These are phyloP conservation scores for Clarias batrachus DNA, from an alignment of 2,113 vertebrate species.

Conservation along the genomic window DNA sequence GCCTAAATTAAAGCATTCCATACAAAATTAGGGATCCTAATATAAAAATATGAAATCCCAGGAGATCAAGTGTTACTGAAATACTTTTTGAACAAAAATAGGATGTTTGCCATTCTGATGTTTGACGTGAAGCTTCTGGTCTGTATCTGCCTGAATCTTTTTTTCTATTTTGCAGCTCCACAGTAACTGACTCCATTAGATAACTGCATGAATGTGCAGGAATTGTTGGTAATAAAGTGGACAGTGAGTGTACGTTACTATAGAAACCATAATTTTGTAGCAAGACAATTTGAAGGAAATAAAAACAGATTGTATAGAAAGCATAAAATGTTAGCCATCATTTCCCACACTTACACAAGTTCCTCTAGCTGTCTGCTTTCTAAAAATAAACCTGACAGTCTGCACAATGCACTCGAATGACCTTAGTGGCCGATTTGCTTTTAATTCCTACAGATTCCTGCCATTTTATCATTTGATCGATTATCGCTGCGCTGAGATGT, in stretches of 20 bases:
- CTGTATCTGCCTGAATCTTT: too few species aligned
- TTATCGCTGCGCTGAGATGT: constrained; percentile 5
- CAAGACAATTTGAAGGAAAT: neutral
- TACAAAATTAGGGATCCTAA: too few species aligned
- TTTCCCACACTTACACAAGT: neutral
- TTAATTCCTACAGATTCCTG: neutral
- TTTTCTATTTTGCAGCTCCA: too few species aligned
- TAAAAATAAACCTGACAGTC: neutral
- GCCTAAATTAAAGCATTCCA: too few species aligned
- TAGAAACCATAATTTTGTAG: neutral
- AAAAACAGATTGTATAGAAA: neutral
- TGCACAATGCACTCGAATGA: neutral
- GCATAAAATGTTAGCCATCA: neutral
- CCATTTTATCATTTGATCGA: constrained; percentile 4
- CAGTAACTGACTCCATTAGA: too few species aligned
- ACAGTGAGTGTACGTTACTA: neutral
- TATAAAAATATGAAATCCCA: too few species aligned
- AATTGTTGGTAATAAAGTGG: too few species aligned
- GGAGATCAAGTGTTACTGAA: too few species aligned
- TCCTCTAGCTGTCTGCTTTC: neutral
- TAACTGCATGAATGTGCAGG: too few species aligned
- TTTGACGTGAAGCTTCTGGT: too few species aligned
- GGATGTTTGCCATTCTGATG: too few species aligned
- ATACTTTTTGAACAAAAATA: too few species aligned
- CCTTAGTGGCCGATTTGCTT: neutral